Conservation (phyloP, 2,113 vertebrate species). For the Madoqua kirkii region DNA sequence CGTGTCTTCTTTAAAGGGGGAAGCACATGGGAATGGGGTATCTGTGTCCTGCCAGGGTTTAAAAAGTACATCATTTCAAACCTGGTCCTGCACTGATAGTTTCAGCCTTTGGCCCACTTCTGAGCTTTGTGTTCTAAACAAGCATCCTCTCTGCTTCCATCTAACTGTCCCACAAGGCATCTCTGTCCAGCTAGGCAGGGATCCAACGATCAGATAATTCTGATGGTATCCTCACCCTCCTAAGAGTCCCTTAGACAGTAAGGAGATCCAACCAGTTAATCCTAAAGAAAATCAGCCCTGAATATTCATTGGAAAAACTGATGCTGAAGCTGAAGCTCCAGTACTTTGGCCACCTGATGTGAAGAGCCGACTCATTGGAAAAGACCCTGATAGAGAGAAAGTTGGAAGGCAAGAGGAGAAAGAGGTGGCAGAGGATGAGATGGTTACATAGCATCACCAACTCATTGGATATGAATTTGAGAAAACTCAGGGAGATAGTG, state of each 20-base stretch:
- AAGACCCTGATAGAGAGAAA: neutral
- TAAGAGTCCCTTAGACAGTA: neutral
- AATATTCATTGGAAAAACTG: neutral
- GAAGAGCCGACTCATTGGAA: neutral
- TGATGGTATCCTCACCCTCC: neutral
- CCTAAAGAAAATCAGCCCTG: neutral
- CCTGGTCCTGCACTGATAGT: neutral
- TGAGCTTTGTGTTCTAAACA: neutral
- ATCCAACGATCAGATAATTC: neutral
- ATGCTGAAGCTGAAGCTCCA: neutral
- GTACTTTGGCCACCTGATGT: neutral
- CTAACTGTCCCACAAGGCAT: neutral
- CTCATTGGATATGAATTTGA: neutral
- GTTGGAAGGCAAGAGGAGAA: neutral
- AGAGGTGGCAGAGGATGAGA: neutral
- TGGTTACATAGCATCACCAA: neutral
- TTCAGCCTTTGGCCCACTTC: neutral
- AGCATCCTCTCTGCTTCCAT: neutral
- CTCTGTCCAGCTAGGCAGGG: neutral
- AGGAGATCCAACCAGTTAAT: neutral
- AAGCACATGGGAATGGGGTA: neutral
- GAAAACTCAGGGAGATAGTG: neutral
- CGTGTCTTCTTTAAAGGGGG: neutral
- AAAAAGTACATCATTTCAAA: neutral
- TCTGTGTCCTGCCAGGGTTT: neutral